Evolutionary conservation across 2,113 vertebrate species (phyloP).

Genomic region (Osmerus mordax): DNA sequence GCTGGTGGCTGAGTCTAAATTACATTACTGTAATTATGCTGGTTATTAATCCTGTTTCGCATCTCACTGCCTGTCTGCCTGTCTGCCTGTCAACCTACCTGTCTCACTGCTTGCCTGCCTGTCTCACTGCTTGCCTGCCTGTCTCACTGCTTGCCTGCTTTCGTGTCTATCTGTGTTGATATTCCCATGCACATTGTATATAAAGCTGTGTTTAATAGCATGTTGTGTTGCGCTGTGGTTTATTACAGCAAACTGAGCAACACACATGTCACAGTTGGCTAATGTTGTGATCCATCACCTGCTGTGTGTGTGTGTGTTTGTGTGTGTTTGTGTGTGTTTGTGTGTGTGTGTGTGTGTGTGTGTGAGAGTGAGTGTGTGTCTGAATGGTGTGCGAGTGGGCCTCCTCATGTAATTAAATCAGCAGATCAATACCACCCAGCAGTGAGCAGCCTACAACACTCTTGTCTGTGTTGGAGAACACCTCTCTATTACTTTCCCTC

Average conservation of each 20-base stretch:
- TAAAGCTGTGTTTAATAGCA: background rate
- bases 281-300: conserved; percentile 37
- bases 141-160: background rate
- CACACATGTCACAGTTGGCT: conserved; percentile 13
- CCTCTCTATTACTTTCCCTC: conserved; percentile 17
- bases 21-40: conserved; percentile 10
- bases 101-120: background rate
- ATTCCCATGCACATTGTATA: background rate
- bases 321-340: conserved; percentile 6
- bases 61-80: background rate
- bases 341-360: too few relatives aligned
- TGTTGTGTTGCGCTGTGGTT: conserved; percentile 1
- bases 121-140: background rate
- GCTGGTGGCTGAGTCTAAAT: conserved; percentile 18
- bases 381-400: conserved; percentile 17
- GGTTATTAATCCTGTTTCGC: background rate
- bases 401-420: conserved; percentile 83
- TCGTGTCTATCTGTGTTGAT: background rate
- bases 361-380: background rate
- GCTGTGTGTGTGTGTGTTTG: conserved; percentile 1
- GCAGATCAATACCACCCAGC: conserved; percentile 83
- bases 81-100: background rate
- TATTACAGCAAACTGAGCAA: conserved; percentile 25
- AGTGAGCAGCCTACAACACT: conserved; percentile 69
- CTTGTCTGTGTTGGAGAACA: conserved; percentile 6